Conservation (phyloP, 1,140 invertebrate genomes). For the Phocides pigmalion region DNA sequence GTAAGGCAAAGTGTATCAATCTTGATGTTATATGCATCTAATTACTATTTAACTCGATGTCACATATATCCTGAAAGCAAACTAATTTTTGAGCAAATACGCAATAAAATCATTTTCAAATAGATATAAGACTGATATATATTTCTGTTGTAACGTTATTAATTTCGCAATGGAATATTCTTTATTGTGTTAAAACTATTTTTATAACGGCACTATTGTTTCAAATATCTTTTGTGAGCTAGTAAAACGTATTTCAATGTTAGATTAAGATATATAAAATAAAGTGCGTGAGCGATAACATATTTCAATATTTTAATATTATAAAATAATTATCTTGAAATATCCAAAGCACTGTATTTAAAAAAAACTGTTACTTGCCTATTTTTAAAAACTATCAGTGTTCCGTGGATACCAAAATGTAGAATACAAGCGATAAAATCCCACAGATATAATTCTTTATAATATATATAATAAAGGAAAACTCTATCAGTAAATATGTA, state of each 20-base stretch:
- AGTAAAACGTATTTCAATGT: constrained; percentile 51
- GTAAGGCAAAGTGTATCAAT: constrained; percentile 53
- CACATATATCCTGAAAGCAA: neutral
- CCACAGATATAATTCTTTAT: too few relatives aligned
- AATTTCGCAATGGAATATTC: constrained; percentile 37
- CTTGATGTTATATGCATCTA: constrained; percentile 45
- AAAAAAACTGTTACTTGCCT: too few relatives aligned
- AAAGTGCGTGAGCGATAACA: constrained; percentile 18
- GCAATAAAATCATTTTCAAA: constrained; percentile 47
- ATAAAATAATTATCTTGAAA: neutral
- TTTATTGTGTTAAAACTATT: constrained; percentile 41
- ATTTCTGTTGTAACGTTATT: constrained; percentile 51
- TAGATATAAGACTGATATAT: constrained; percentile 79
- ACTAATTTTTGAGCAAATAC: constrained; percentile 28
- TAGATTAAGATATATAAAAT: constrained; percentile 36
- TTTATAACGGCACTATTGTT: constrained; percentile 67
- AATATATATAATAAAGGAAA: too few relatives aligned
- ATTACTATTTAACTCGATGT: constrained; percentile 1
- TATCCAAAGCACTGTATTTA: too few relatives aligned
- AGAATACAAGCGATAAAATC: too few relatives aligned
- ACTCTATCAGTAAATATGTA: too few relatives aligned
- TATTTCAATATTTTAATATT: constrained; percentile 24
- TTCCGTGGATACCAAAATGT: too few relatives aligned
- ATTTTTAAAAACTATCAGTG: too few relatives aligned
- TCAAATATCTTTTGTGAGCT: constrained; percentile 50